Evolutionary conservation across 2,797 vertebrate genomes (phyloP), one percentile per base, ranked within the genome.

Genomic region (Lacerta bilineata): DNA sequence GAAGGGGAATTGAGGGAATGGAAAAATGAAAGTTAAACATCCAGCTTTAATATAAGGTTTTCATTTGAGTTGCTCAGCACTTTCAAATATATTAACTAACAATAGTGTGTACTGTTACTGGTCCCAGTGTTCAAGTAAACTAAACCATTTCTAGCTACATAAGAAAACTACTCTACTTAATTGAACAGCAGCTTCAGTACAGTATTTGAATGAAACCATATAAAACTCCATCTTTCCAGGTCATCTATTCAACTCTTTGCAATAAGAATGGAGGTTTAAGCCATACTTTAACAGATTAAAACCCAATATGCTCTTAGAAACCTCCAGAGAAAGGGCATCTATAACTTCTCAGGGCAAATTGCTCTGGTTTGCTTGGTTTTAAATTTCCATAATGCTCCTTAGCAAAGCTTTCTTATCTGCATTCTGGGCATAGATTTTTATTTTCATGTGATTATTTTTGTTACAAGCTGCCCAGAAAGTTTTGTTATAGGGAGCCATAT

Each of bases 1-100:
- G 8, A 79, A 79, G 27, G 46, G 46, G 13, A 50, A 29, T 1
- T 72, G 43, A n/a, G 46, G 77, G n/a, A 80, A 59, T 80, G 69
- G 29, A 43, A 76, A 80, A 80, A 72, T n/a, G 79, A 43, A 71
- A 61, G 8, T 13, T 81, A 87, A 59, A 25, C 78, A 72, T 27
- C 10, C 33, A 25, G 15, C 39, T 80, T 41, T 23, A 81, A 43
- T 85, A 46, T 13, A 59, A 15, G 33, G 36, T 61, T 87, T 84
- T 25, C 29, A 55, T 87, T 74, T 87, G 11, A 74, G 71, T 55
- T 39, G 17, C 36, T 87, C 9, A 72, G 68, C 36, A 59, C 5
- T 55, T 78, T 55, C 6, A 68, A 87, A 55, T 27, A 55, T 59
- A 72, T 50, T 39, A 80, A 71, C 33, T 59, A 71, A 80, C 17